Evolutionary conservation across 92 coral and sea anemone species (phyloP).

Genomic region (Actinernus sp.): DNA sequence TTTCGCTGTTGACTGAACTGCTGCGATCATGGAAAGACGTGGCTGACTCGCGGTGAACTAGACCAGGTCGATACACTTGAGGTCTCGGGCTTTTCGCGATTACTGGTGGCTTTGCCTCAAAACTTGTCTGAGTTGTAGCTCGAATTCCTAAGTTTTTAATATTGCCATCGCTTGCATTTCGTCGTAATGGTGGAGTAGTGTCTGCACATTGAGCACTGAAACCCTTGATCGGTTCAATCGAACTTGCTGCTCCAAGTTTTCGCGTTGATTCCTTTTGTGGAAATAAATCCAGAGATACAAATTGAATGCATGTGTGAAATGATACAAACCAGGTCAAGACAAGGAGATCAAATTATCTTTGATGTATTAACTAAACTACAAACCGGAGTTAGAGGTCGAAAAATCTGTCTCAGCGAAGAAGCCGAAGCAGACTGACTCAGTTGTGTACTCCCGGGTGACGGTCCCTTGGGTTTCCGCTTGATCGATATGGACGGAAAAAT

Average conservation of each 20-base stretch:
- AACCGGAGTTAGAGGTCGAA: constrained; percentile 91
- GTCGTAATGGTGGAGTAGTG: neutral
- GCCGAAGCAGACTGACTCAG: constrained; percentile 7
- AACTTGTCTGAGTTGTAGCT: neutral
- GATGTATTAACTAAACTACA: constrained; percentile 34
- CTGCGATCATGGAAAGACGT: constrained; percentile 78
- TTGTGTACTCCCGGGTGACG: constrained; percentile 35
- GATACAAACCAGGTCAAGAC: constrained; percentile 18
- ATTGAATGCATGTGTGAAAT: constrained; percentile 3
- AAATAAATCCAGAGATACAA: constrained; percentile 15
- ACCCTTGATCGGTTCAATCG: neutral
- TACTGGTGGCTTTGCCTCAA: constrained; percentile 22
- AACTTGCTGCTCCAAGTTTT: constrained; percentile 1
- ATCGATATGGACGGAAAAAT: constrained; percentile 81
- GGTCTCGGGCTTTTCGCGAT: constrained; percentile 27
- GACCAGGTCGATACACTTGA: constrained; percentile 12
- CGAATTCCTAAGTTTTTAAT: constrained; percentile 2
- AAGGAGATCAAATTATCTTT: constrained; percentile 11
- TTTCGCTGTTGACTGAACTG: constrained; percentile 89
- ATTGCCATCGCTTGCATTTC: constrained; percentile 7
- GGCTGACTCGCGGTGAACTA: constrained; percentile 68
- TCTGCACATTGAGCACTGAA: neutral
- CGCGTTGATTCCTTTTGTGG: constrained; percentile 40
- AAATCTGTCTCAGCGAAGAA: constrained; percentile 20
- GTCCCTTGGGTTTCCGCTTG: constrained; percentile 67